These are phyloP conservation scores for Platichthys flesus DNA, from an alignment of 2,113 vertebrate genomes.

Conservation along the genomic window DNA sequence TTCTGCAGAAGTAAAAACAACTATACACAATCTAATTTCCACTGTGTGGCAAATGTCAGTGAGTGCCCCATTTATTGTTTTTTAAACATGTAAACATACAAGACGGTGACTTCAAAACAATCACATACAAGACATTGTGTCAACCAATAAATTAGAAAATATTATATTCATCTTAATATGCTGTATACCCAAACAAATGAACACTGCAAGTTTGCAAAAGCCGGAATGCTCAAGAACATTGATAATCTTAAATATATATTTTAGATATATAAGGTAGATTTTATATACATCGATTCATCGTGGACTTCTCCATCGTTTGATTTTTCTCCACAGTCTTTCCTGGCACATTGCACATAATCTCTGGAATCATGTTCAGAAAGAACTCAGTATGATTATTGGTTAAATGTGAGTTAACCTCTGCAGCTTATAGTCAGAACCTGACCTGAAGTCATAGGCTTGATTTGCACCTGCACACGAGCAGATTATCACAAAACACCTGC, in stretches of 20 bases:
- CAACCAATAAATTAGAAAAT: slow-evolving; percentile 74
- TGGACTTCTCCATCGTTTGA: slow-evolving; percentile 44
- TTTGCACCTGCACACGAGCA: slow-evolving; percentile 13
- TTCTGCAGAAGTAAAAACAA: neutral
- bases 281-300: slow-evolving; percentile 71
- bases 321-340: slow-evolving; percentile 55
- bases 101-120: slow-evolving; percentile 81
- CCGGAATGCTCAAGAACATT: slow-evolving; percentile 82
- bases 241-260: slow-evolving; percentile 80
- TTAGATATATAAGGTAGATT: slow-evolving; percentile 65
- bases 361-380: slow-evolving; percentile 38
- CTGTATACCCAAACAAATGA: slow-evolving; percentile 71
- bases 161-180: slow-evolving; percentile 64
- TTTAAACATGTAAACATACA: slow-evolving; percentile 84
- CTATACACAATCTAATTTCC: slow-evolving; percentile 1
- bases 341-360: slow-evolving; percentile 80
- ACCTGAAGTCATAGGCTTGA: slow-evolving; percentile 11
- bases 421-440: slow-evolving; percentile 30
- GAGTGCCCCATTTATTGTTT: slow-evolving; percentile 77
- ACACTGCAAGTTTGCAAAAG: slow-evolving; percentile 74
- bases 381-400: slow-evolving; percentile 27
- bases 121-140: slow-evolving; percentile 77
- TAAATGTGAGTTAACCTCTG: slow-evolving; percentile 28
- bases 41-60: slow-evolving; percentile 61
- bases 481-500: slow-evolving; percentile 15